Percentiles rank a stretch among this genome's conserved stretches.
These are phyloP conservation scores for Notiomystis cincta DNA, from an alignment of 2,113 vertebrate genomes.

Conservation along the genomic window DNA sequence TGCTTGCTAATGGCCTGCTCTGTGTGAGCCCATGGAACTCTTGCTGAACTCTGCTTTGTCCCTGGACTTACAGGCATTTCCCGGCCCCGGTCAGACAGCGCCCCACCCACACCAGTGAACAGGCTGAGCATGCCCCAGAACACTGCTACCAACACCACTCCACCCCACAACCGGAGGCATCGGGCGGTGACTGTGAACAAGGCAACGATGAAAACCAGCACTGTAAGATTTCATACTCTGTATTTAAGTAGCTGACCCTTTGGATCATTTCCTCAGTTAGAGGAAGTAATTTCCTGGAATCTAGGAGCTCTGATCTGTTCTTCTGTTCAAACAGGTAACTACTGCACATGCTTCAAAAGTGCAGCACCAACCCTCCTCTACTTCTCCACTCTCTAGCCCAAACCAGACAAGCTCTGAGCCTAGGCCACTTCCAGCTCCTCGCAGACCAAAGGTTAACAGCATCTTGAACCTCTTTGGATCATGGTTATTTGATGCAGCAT, in stretches of 20 bases:
- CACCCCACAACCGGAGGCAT: constrained; percentile 88
- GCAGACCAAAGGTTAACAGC: constrained; percentile 94
- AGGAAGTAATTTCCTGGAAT: neutral
- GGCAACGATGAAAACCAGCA: constrained; percentile 86
- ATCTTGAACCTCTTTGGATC: constrained; percentile 96
- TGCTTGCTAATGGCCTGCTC: neutral
- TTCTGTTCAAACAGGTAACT: constrained; percentile 73
- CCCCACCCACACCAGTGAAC: constrained; percentile 91
- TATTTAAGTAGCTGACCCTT: neutral
- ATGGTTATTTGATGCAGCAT: constrained; percentile 92
- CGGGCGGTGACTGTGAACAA: constrained; percentile 88
- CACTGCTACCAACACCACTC: constrained; percentile 86
- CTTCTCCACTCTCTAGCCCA: constrained; percentile 89
- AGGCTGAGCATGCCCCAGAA: constrained; percentile 90
- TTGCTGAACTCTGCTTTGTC: neutral
- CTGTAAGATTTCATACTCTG: constrained; percentile 72
- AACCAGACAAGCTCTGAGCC: constrained; percentile 92
- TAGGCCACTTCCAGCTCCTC: constrained; percentile 87
- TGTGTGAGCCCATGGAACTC: neutral
- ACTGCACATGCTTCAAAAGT: constrained; percentile 85
- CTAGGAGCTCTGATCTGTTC: neutral
- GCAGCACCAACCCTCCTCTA: constrained; percentile 84
- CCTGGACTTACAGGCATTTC: constrained; percentile 81
- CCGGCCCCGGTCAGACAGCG: constrained; percentile 88
- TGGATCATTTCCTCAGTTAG: neutral